Conservation (phyloP, 2,113 vertebrate genomes). For the Xenopus borealis region DNA sequence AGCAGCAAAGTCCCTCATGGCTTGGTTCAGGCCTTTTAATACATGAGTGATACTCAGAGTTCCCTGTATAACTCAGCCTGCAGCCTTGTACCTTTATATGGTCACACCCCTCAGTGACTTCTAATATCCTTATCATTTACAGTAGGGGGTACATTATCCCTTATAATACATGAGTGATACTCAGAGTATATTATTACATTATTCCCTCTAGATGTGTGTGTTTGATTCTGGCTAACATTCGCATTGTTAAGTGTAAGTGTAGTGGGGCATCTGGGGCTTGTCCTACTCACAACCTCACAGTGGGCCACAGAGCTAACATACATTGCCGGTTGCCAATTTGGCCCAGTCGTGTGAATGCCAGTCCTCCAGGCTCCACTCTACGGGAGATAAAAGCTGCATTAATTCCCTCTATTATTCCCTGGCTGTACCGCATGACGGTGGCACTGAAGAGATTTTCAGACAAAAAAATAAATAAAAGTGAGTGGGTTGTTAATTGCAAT, state of each 20-base stretch:
- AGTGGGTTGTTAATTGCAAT: slow-evolving; percentile 47
- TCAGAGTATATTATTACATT: no score
- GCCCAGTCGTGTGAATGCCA: slow-evolving; percentile 19
- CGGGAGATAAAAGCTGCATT: slow-evolving; percentile 44
- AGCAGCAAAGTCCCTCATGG: no score
- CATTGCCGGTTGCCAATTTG: slow-evolving; percentile 10
- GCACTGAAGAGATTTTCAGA: slow-evolving; percentile 45
- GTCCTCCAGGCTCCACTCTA: slow-evolving; percentile 32
- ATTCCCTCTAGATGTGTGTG: no score
- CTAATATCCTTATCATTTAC: no score
- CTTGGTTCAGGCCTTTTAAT: no score
- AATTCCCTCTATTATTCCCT: slow-evolving; percentile 40
- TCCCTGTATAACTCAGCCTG: no score
- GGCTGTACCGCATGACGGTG: slow-evolving; percentile 25
- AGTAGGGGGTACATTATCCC: no score
- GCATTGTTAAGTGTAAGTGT: slow-evolving; percentile 7
- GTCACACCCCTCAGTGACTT: no score
- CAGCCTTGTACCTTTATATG: no score
- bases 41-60: no score
- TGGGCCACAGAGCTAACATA: slow-evolving; percentile 1
- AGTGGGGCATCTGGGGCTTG: slow-evolving; percentile 3
- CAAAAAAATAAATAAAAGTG: slow-evolving; percentile 44
- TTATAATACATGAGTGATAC: no score
- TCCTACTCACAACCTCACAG: slow-evolving; percentile 31
- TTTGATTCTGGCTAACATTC: no score